Conservation (phyloP, 2,797 vertebrate genomes). For the Dryobates pubescens region DNA sequence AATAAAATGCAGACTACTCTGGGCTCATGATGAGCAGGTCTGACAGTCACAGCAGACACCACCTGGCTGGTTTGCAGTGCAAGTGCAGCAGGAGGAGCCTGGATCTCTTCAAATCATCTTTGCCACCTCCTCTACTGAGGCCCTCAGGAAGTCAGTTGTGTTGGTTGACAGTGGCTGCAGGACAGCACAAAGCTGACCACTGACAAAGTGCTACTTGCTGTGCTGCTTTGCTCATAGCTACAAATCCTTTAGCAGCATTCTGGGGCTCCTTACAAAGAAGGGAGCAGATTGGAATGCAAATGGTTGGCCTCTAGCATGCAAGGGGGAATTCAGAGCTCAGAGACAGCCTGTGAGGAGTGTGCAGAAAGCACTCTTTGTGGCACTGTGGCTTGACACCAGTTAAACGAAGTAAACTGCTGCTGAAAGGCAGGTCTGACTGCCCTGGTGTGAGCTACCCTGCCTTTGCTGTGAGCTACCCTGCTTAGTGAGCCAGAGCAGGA, state of each 20-base stretch:
- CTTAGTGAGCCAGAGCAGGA: background rate
- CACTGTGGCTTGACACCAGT: background rate
- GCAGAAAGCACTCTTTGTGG: background rate
- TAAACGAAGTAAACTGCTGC: background rate
- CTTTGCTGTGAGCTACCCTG: background rate
- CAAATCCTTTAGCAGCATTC: background rate
- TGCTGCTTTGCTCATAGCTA: background rate
- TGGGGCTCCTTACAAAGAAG: background rate
- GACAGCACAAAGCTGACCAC: background rate
- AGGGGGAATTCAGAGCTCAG: background rate
- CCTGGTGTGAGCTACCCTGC: background rate
- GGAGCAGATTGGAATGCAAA: background rate
- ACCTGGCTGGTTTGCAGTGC: background rate
- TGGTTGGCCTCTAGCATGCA: background rate
- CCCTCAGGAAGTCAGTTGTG: background rate
- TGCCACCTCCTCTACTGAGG: background rate
- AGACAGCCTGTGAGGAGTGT: background rate
- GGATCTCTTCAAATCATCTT: background rate
- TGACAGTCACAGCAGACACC: background rate
- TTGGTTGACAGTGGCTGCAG: background rate
- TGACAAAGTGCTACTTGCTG: constrained; percentile 16
- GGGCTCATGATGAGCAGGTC: background rate
- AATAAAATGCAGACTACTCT: background rate
- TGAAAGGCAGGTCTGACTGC: background rate
- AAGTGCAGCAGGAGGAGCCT: background rate